Base-by-base conservation (phyloP, 2,797 vertebrate genomes). In the Emys orbicularis region DNA sequence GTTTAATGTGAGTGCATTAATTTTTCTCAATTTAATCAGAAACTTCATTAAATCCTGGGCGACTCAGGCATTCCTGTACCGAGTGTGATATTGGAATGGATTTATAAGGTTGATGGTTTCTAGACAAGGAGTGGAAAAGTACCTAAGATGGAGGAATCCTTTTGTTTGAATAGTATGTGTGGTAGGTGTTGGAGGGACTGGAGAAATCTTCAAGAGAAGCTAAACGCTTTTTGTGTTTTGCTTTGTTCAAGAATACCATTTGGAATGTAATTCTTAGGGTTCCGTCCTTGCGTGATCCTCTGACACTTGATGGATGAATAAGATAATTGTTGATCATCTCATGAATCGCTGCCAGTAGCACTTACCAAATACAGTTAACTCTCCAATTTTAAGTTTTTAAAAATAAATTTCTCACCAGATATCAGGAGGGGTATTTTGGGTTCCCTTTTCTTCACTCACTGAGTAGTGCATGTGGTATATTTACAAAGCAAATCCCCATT, bases 261-360 rank as follows among this genome's bases (percentile, higher is more conserved):
- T 93, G 90, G 95, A 95, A 96, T 72, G 83, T 41, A 5, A 10
- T 84, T 19, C 86, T 96, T 95, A 76, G 18, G 88, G 92, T 96
- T 95, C 87, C 92, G 92, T 95, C 95, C 96, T 97, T 92, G 88
- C 79, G 89, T 95, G 96, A 96, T 97, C 95, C 89, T 90, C 89
- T 88, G 94, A 86, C 94, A 90, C 80, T 96, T 96, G 96, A 98
- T 94, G 81, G 95, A 96, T 97, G 95, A 93, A 93, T 93, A 97
- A 94, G 92, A 97, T 96, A 97, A 98, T 95, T 96, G 97, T 96
- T 97, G 95, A 97, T 97, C 95, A 97, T 96, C 97, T 97, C 87
- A 93, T 94, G 92, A 95, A 91, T 79, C 85, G 93, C 87, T 95
- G 95, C 94, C 96, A 96, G 93, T 86, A 94, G 87, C 61, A 92